Conservation (phyloP, 1,140 invertebrate species). For the Pseudomyrmex concolor region DNA sequence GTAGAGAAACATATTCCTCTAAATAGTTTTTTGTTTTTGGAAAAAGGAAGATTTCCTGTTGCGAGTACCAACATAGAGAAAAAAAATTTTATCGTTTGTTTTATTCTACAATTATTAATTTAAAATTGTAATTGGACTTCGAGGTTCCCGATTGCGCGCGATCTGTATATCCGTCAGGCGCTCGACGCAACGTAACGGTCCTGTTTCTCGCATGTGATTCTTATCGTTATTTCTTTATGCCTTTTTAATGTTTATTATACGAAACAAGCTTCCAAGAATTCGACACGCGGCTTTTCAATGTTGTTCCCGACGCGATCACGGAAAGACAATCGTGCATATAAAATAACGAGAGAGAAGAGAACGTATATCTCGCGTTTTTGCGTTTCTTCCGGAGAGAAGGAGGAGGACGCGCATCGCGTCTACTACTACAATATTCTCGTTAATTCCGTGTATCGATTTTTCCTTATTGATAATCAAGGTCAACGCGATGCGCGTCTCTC, state of each 20-base stretch:
- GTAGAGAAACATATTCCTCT: too few species aligned
- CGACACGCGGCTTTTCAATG: background rate
- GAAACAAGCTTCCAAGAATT: constrained; percentile 11
- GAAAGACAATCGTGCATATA: background rate
- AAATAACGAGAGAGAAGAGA: too few species aligned
- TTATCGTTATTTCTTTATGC: constrained; percentile 16
- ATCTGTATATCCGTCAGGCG: too few species aligned
- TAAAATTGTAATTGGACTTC: background rate
- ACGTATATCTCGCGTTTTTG: too few species aligned
- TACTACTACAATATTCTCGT: constrained; percentile 1
- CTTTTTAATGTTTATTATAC: background rate
- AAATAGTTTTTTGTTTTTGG: too few species aligned
- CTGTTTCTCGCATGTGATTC: constrained; percentile 27
- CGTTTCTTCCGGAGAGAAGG: background rate
- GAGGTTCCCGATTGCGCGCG: background rate
- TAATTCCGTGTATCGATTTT: constrained; percentile 53
- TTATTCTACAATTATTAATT: too few species aligned
- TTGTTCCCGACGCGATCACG: background rate
- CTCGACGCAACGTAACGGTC: background rate
- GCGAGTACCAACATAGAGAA: too few species aligned
- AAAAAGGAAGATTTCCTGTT: too few species aligned
- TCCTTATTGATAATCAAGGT: constrained; percentile 61
- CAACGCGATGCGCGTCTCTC: background rate
- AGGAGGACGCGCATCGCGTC: background rate
- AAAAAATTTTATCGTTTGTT: too few species aligned